Percentiles rank a stretch among this genome's conserved stretches.
These are phyloP conservation scores for Daboia siamensis DNA, from an alignment of 2,113 vertebrate species.

Conservation along the genomic window DNA sequence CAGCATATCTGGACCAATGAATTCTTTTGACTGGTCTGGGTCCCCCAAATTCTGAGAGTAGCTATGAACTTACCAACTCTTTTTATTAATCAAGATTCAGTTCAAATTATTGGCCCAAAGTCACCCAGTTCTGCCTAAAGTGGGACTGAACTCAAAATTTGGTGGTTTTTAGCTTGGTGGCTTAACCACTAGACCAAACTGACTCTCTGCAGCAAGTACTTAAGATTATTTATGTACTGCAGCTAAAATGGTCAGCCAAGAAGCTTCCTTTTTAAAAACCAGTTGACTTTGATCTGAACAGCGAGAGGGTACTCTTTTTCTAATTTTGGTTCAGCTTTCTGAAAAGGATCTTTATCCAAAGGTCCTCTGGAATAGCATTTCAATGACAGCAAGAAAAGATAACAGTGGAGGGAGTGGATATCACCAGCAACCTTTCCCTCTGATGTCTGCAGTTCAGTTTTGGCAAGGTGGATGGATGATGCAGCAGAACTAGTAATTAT, in stretches of 20 bases:
- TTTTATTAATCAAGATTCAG: too few species aligned
- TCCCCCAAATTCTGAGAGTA: too few species aligned
- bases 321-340: background rate
- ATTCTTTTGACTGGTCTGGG: too few species aligned
- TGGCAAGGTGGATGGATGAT: background rate
- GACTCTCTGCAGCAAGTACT: background rate
- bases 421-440: background rate
- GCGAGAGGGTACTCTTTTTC: background rate
- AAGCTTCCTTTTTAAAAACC: background rate
- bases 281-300: background rate
- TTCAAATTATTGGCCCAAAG: background rate
- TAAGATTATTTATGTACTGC: background rate
- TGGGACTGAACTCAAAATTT: background rate
- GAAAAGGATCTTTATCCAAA: background rate
- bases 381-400: background rate
- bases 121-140: background rate
- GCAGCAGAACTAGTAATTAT: background rate
- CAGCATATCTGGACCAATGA: too few species aligned
- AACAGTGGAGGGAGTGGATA: background rate
- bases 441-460: background rate
- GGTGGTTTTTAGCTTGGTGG: background rate
- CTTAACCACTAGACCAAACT: background rate
- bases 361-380: background rate
- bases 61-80: too few species aligned
- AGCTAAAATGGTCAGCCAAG: background rate